Evolutionary conservation across 2,888 invertebrate species (phyloP), one percentile per base, ranked within the genome.

Genomic region (Scaptomyza polygonia): DNA sequence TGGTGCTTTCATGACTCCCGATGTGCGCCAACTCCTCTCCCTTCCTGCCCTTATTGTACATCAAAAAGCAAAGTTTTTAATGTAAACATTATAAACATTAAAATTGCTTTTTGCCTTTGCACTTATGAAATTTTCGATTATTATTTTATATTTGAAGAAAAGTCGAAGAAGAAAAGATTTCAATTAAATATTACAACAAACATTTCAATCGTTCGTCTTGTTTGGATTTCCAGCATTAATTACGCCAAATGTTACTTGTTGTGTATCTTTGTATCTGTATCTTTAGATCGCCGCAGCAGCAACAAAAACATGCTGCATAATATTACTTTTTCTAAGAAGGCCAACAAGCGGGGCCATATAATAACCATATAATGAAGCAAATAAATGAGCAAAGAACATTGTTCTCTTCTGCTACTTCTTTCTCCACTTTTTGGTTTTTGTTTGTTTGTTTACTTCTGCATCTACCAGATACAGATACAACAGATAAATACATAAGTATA

Each of bases 121-220:
- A 83, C 88, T 84, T 88, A 79, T 83, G 80, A 72, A 69, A 64
- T 86, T 84, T 79, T n/a, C 6, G n/a, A n/a, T 67, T 84, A 77
- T 82, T 39, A 83, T 83, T 86, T 64, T 64, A 64, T 62, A 64
- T 47, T 47, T 47, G 29, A 27, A 74, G 36, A 7, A 36, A 36
- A 36, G n/a, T 6, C n/a, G 25, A 25, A 25, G 25, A 16, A 47
- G 49, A 56, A 57, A 47, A 77, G 87, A 72, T 79, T 36, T 86
- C 84, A 84, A 84, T 84, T 84, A 88, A 84, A 84, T 86, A 86
- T 83, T 88, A 88, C 86, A 88, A 84, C 80, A 86, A 39, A 39
- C n/a, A 86, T 86, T 83, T 88, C 44, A 40, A 25, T 32, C 52
- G 40, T 61, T 42, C 49, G 55, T 55, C 56, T 61, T 39, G n/a